Evolutionary conservation across 2,113 vertebrate genomes (phyloP).

Genomic region (Tetrao urogallus): DNA sequence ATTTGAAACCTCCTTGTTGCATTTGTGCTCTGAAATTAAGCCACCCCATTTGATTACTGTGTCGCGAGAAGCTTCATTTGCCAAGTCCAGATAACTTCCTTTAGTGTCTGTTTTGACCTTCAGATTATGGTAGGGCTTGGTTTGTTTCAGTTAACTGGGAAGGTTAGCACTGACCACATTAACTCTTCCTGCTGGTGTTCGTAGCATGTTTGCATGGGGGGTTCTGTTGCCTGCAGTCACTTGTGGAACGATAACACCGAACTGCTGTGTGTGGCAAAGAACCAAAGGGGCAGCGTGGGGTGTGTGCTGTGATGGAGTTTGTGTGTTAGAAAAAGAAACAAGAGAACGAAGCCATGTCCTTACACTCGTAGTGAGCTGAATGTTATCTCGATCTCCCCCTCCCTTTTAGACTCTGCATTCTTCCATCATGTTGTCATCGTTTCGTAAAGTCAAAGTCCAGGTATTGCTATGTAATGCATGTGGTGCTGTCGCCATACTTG

Average conservation of each 20-base stretch:
- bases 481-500: conserved; percentile 62
- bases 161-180: background rate
- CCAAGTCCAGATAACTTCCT: background rate
- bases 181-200: background rate
- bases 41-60: background rate
- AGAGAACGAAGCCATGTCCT: background rate
- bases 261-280: background rate
- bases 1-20: background rate
- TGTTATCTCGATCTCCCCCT: conserved; percentile 74
- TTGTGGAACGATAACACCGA: background rate
- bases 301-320: background rate
- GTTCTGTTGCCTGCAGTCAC: background rate
- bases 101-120: conserved; percentile 5
- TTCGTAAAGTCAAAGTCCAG: conserved; percentile 92
- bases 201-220: background rate
- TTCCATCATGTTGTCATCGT: conserved; percentile 87
- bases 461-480: conserved; percentile 80
- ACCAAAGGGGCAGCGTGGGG: background rate
- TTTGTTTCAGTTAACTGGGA: background rate
- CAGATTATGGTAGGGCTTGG: background rate
- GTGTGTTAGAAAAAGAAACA: background rate
- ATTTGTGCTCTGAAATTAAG: background rate
- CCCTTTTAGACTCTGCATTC: conserved; percentile 78
- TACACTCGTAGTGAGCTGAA: conserved; percentile 55
- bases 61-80: background rate